A percentile compares a stretch with the other conserved stretches of the same genome.
phyloP scores from a whole-genome alignment of 1,140 invertebrate genomes.

The Caerostris extrusa region DNA sequence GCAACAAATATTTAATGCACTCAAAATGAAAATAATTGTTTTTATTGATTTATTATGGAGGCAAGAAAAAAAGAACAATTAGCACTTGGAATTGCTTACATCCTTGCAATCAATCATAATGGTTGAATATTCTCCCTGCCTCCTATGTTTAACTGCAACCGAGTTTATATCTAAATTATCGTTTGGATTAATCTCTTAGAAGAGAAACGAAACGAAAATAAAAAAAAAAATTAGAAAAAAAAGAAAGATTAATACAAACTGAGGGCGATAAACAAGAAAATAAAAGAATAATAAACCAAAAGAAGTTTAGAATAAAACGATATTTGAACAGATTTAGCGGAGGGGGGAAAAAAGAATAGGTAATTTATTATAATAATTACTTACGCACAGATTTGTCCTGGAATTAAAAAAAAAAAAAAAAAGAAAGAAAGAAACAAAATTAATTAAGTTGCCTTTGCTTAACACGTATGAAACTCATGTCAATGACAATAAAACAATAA shows the following conservation, averaged over 20 bases:
- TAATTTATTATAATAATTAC: conserved; percentile 41
- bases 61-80: not conserved
- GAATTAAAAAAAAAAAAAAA: not conserved
- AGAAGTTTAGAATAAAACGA: not conserved
- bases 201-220: not conserved
- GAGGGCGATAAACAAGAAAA: not conserved
- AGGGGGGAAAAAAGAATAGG: not conserved
- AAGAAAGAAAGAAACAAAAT: not conserved
- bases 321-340: not conserved
- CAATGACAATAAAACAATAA: no score
- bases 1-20: no score
- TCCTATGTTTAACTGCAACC: not conserved
- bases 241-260: not conserved
- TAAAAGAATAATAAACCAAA: conserved; percentile 1
- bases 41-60: no score
- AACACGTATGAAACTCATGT: not conserved
- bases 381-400: not conserved
- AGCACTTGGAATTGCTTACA: not conserved
- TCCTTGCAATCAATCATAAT: not conserved
- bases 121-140: not conserved
- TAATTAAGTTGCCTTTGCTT: conserved; percentile 2
- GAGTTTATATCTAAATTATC: not conserved
- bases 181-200: not conserved
- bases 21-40: no score
- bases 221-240: not conserved